A percentile compares a stretch with the other conserved stretches of the same genome.
Conservation (phyloP, 2,797 vertebrate genomes). For the Rhincodon typus region DNA sequence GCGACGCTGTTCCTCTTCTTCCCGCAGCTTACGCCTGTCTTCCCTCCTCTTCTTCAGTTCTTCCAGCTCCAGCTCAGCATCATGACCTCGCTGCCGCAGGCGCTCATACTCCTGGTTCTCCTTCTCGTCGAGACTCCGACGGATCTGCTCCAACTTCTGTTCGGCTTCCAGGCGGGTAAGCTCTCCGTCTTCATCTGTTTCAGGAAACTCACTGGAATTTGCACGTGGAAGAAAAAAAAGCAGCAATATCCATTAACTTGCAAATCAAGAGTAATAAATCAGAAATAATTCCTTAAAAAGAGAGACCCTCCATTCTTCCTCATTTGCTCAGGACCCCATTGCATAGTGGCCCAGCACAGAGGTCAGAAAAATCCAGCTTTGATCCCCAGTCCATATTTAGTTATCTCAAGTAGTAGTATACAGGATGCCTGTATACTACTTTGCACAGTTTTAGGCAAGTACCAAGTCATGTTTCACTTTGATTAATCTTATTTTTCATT, state of each 20-base stretch:
- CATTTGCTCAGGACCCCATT: not conserved
- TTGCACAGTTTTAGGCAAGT: not conserved
- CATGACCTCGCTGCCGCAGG: constrained; percentile 51
- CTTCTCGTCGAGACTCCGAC: constrained; percentile 56
- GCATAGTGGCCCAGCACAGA: not conserved
- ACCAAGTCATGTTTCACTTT: not conserved
- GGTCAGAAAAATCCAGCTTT: not conserved
- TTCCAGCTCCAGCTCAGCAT: constrained; percentile 63
- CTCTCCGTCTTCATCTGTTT: constrained; percentile 46
- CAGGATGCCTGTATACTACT: not conserved
- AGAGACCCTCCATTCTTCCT: not conserved
- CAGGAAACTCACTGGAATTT: constrained; percentile 44
- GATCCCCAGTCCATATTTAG: not conserved
- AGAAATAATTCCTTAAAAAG: not conserved
- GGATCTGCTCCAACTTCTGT: constrained; percentile 63
- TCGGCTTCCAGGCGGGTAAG: constrained; percentile 52
- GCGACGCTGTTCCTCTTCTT: constrained; percentile 51
- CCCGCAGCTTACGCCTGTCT: constrained; percentile 49
- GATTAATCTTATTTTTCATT: not conserved
- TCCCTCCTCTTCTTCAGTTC: constrained; percentile 59
- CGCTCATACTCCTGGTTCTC: constrained; percentile 60
- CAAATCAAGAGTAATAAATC: not conserved
- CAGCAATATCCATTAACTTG: not conserved
- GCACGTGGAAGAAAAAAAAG: accelerated
- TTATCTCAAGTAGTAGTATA: not conserved